These are phyloP conservation scores for Hirundo rustica DNA, from an alignment of 2,797 vertebrate genomes.

Conservation along the genomic window DNA sequence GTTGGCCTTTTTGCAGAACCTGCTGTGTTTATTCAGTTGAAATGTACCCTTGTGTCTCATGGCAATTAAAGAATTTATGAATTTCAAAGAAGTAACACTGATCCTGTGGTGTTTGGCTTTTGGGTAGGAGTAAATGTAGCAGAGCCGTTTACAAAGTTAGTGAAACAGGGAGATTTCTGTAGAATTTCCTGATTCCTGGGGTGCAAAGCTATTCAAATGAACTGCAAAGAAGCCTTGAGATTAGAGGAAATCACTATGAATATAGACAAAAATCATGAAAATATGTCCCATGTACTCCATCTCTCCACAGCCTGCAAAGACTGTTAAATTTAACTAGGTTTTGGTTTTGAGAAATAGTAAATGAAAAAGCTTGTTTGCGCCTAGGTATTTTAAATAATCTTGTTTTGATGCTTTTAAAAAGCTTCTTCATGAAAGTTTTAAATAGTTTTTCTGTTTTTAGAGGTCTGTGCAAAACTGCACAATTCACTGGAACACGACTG, in stretches of 20 bases:
- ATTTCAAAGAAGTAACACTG: neutral
- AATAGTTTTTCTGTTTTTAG: constrained; percentile 52
- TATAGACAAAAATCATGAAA: constrained; percentile 10
- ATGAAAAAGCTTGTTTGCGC: constrained; percentile 39
- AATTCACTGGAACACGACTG: constrained; percentile 22
- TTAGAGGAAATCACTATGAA: constrained; percentile 36
- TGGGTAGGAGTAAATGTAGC: constrained; percentile 29
- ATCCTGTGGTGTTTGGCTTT: constrained; percentile 15
- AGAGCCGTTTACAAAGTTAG: neutral
- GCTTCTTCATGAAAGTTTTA: constrained; percentile 63
- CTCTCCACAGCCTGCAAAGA: constrained; percentile 63
- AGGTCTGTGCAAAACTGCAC: neutral
- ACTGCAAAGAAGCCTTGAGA: neutral
- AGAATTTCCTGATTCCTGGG: constrained; percentile 49
- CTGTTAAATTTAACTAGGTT: constrained; percentile 59
- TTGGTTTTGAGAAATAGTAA: constrained; percentile 51
- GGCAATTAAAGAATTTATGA: neutral
- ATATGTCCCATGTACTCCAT: neutral
- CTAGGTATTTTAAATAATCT: constrained; percentile 49
- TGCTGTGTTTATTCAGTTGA: neutral
- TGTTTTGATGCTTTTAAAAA: constrained; percentile 64
- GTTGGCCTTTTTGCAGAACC: neutral
- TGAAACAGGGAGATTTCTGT: constrained; percentile 18
- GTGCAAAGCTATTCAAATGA: constrained; percentile 25
- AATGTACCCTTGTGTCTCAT: neutral